These are phyloP conservation scores for Steinernema hermaphroditum DNA, from an alignment of 2,888 invertebrate genomes.

Conservation along the genomic window DNA sequence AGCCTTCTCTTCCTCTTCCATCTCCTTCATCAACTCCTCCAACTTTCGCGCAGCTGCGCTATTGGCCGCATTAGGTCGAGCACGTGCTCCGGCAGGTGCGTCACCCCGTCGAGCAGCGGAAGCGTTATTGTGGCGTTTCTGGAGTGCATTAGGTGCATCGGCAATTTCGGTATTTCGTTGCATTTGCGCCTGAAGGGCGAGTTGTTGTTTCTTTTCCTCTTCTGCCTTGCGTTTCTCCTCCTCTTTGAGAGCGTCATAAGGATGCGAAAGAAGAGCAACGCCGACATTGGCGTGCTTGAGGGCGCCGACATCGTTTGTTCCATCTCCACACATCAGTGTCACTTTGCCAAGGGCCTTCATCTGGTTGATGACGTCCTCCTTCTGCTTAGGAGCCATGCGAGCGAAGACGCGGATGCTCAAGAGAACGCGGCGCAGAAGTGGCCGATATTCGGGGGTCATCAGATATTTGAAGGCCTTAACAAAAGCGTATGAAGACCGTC, in stretches of 20 bases:
- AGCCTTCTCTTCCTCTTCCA: conserved; percentile 80
- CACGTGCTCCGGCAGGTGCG: conserved; percentile 33
- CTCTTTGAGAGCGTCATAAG: conserved; percentile 53
- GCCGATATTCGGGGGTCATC: background rate
- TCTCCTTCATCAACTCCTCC: conserved; percentile 76
- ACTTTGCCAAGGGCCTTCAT: conserved; percentile 83
- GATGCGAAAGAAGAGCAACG: conserved; percentile 65
- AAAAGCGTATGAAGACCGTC: background rate
- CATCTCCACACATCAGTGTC: conserved; percentile 99
- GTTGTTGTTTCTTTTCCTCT: conserved; percentile 31
- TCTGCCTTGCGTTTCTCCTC: conserved; percentile 40
- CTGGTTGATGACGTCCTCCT: conserved; percentile 85
- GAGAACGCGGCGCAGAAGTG: background rate
- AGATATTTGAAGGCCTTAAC: conserved; percentile 16
- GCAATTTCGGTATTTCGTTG: conserved; percentile 17
- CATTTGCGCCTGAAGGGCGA: conserved; percentile 27
- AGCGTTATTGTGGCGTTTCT: background rate
- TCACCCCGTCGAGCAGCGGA: conserved; percentile 30
- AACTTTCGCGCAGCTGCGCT: too few species aligned
- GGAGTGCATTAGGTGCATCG: background rate
- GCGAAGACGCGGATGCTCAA: conserved; percentile 82
- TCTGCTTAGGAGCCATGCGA: conserved; percentile 96
- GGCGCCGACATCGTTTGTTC: conserved; percentile 98
- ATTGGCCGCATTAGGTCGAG: background rate
- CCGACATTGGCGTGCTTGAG: conserved; percentile 94